Conservation (phyloP, 2,113 vertebrate species). For the Aramus guarauna region DNA sequence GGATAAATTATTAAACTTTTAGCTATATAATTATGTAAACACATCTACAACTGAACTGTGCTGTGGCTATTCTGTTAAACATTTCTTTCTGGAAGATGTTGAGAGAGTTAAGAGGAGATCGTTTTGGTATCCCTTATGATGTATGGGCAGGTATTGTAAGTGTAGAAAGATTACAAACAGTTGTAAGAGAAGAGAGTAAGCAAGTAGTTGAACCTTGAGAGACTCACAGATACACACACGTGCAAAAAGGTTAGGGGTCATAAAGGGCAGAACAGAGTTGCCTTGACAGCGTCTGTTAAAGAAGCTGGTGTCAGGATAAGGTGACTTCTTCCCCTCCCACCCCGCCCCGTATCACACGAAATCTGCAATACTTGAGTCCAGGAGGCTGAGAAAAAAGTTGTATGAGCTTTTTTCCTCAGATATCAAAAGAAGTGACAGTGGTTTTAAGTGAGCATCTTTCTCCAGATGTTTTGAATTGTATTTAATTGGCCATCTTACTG, state of each 20-base stretch:
- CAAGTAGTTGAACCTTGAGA: background rate
- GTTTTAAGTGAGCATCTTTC: background rate
- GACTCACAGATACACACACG: accelerated
- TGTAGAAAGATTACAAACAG: background rate
- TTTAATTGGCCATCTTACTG: background rate
- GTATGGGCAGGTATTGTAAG: background rate
- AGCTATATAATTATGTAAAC: background rate
- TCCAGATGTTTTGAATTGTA: background rate
- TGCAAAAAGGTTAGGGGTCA: background rate
- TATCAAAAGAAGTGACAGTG: background rate
- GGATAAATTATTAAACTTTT: background rate
- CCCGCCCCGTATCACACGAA: accelerated
- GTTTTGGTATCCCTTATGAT: background rate
- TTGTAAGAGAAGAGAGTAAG: background rate
- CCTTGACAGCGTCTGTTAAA: background rate
- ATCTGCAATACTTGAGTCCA: background rate
- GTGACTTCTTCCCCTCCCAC: background rate
- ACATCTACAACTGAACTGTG: background rate
- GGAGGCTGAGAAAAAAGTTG: background rate
- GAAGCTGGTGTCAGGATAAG: background rate
- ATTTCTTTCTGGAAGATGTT: background rate
- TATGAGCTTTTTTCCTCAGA: background rate
- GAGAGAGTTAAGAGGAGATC: background rate
- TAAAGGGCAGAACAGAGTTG: background rate
- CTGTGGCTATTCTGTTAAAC: background rate